Base-by-base conservation (phyloP, 2,113 vertebrate species). In the Protobothrops flavoviridis region DNA sequence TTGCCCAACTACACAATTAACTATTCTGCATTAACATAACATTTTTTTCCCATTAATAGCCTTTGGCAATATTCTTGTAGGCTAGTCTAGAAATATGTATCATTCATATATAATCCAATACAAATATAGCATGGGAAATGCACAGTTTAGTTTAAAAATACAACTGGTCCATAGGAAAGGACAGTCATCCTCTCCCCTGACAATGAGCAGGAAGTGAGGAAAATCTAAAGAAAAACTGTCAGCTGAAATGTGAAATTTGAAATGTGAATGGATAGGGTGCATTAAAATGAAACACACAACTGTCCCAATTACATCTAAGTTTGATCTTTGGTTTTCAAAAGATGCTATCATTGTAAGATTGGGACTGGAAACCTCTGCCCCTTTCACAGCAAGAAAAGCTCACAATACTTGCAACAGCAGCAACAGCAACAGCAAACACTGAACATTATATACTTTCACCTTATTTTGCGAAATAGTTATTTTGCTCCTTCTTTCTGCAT, bases 401-500 rank as follows among this genome's bases (percentile, higher is more conserved):
- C 26, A 59, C 26, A n/a, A 20, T 57, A 56, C 20, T 26, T 57
- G 87, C 50, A 56, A 39, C 24, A 56, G 33, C 33, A 50, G 48
- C 48, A 50, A 50, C 45, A 43, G 43, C 43, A 88, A 7, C 33
- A 56, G 24, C 26, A 11, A 55, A 17, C 24, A 55, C 43, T 39
- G 21, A 92, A 85, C 85, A 33, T 85, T n/a, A 56, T 24, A 81
- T 11, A 13, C 50, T 81, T 92, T 57, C 26, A 48, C 23, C 26
- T 90, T 59, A 26, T 56, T 39, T 81, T 92, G 96, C 29, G 89
- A 93, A 1, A 64, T 0, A 8, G 89, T 95, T 91, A 90, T 61
- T 93, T 55, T 15, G 33, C 90, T 91, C 92, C 95, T 53, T 26
- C 56, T 94, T 94, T 23, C 64, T 93, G 57, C 91, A 95, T 94